Evolutionary conservation across 2,113 vertebrate species (phyloP).

Genomic region (Bubalus kerabau): DNA sequence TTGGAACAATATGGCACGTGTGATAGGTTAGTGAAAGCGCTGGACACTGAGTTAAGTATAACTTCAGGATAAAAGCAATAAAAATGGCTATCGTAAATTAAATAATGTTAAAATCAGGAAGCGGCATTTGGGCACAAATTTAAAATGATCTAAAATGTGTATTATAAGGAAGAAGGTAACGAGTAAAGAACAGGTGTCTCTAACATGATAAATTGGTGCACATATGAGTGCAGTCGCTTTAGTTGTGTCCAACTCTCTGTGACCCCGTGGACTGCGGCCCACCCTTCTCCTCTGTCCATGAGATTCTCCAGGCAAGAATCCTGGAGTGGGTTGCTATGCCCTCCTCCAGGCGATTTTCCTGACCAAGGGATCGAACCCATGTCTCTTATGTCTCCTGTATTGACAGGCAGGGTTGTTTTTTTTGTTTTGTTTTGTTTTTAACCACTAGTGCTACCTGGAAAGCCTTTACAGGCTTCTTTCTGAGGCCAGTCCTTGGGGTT

Average conservation of each 20-base stretch:
- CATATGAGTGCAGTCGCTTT: accelerated
- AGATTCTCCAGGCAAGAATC: background rate
- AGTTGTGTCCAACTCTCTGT: background rate
- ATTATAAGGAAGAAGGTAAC: background rate
- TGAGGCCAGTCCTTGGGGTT: background rate
- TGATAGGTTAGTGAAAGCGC: background rate
- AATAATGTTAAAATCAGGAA: background rate
- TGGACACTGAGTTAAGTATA: background rate
- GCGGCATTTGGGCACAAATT: background rate
- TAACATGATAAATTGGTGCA: too few relatives aligned
- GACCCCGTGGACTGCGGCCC: background rate
- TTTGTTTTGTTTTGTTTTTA: background rate
- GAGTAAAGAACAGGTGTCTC: background rate
- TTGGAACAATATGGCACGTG: background rate
- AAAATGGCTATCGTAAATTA: background rate
- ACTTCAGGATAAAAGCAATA: background rate
- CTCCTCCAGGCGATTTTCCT: background rate
- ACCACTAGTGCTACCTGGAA: background rate
- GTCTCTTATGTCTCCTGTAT: background rate
- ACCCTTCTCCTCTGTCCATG: background rate
- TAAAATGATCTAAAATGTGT: background rate
- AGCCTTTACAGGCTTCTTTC: background rate
- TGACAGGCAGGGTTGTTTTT: background rate
- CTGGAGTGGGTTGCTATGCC: background rate
- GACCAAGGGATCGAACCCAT: accelerated